These are phyloP conservation scores for Pseudococcus viburni DNA, from an alignment of 2,888 invertebrate species.

Conservation along the genomic window DNA sequence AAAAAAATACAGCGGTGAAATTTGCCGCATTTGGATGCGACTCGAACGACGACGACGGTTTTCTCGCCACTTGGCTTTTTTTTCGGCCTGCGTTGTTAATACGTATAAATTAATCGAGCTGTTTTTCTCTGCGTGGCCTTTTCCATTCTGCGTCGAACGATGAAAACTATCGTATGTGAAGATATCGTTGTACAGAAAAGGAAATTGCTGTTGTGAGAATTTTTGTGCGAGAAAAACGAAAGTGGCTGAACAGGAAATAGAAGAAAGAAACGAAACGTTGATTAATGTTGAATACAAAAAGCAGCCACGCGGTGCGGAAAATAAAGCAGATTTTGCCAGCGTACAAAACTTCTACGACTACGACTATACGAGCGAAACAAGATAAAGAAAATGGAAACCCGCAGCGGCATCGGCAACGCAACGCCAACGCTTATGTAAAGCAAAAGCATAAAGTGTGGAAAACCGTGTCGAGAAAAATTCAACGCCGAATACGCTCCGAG, in stretches of 20 bases:
- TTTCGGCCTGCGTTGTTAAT: background rate
- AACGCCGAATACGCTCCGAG: constrained; percentile 4
- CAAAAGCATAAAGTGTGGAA: constrained; percentile 35
- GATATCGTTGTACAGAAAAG: background rate
- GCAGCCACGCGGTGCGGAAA: background rate
- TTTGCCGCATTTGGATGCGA: constrained; percentile 14
- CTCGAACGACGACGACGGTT: background rate
- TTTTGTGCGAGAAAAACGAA: constrained; percentile 32
- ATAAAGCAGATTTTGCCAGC: constrained; percentile 38
- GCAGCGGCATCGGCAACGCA: background rate
- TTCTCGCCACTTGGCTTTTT: background rate
- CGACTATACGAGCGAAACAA: background rate
- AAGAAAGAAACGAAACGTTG: constrained; percentile 18
- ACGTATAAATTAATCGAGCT: constrained; percentile 30
- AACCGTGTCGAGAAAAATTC: constrained; percentile 30
- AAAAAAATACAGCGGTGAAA: background rate
- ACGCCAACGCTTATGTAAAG: constrained; percentile 32
- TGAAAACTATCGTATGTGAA: constrained; percentile 7
- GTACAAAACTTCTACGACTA: constrained; percentile 13
- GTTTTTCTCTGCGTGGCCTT: background rate
- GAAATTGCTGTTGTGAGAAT: constrained; percentile 7
- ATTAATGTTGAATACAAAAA: constrained; percentile 50
- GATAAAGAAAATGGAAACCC: constrained; percentile 48
- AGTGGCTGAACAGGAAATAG: constrained; percentile 41
- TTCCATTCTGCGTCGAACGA: background rate